Conservation (phyloP, 1,140 invertebrate genomes). For the Leptopilina clavipes region DNA sequence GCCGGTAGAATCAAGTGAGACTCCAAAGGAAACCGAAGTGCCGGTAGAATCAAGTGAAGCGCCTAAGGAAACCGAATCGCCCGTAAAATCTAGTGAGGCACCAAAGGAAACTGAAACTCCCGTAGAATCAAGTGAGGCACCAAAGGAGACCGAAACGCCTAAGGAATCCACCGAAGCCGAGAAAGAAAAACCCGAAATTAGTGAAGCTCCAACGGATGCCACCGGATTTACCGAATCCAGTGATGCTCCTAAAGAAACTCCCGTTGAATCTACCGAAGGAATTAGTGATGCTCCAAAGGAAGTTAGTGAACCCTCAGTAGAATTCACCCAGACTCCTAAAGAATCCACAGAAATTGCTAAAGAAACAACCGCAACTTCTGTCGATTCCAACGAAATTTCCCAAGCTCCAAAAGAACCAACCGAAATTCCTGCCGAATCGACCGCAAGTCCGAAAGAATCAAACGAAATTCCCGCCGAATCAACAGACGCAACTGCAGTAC, state of each 20-base stretch:
- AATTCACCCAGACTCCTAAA: not conserved
- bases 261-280: slow-evolving; percentile 41
- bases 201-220: slow-evolving; percentile 40
- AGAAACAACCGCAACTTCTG: not conserved
- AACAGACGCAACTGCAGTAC: not conserved
- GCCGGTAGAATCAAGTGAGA: no score
- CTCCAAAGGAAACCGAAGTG: no score
- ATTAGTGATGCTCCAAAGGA: not conserved
- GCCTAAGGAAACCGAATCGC: slow-evolving; percentile 37
- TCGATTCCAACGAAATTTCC: not conserved
- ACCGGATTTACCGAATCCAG: slow-evolving; percentile 32
- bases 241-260: slow-evolving; percentile 39
- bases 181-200: slow-evolving; percentile 37
- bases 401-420: slow-evolving; percentile 35
- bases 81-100: not conserved
- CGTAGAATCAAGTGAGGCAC: not conserved
- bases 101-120: not conserved
- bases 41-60: slow-evolving; percentile 25
- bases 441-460: slow-evolving; percentile 38
- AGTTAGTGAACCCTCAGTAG: no score
- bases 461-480: slow-evolving; percentile 30
- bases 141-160: not conserved
- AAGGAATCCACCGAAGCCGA: slow-evolving; percentile 26
- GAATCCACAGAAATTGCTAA: not conserved
- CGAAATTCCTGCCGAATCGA: slow-evolving; percentile 35